Conservation (phyloP, 2,113 vertebrate genomes). For the Cinclus cinclus region DNA sequence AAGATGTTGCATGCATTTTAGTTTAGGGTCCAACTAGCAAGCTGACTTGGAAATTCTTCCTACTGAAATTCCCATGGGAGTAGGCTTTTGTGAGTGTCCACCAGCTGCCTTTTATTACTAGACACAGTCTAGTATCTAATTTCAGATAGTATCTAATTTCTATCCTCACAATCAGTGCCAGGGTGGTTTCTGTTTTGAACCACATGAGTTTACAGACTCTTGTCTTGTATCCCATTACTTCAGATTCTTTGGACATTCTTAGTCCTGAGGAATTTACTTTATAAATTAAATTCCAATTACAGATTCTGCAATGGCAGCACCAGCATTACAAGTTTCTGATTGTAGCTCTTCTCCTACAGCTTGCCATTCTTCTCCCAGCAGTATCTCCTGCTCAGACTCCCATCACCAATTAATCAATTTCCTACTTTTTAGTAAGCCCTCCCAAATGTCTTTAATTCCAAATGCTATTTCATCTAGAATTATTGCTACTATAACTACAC, state of each 20-base stretch:
- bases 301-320: not conserved
- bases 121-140: too few relatives aligned
- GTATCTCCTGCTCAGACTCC: not conserved
- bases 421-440: not conserved
- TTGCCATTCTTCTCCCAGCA: not conserved
- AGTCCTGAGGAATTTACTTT: not conserved
- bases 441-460: not conserved
- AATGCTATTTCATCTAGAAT: not conserved
- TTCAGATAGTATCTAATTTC: not conserved
- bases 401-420: not conserved
- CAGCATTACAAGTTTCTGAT: not conserved
- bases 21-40: not conserved
- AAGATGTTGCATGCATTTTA: not conserved
- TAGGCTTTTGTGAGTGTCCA: not conserved
- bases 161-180: fast-evolving
- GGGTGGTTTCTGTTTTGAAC: not conserved
- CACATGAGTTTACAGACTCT: not conserved
- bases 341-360: not conserved
- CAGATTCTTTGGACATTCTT: not conserved
- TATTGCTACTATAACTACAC: not conserved
- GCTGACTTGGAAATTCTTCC: not conserved
- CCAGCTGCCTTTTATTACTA: not conserved
- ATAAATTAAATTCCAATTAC: not conserved
- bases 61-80: not conserved
- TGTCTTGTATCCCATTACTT: not conserved